Evolutionary conservation across 2,888 invertebrate species (phyloP), one percentile per base, ranked within the genome.

Genomic region (Epinotia demarniana): DNA sequence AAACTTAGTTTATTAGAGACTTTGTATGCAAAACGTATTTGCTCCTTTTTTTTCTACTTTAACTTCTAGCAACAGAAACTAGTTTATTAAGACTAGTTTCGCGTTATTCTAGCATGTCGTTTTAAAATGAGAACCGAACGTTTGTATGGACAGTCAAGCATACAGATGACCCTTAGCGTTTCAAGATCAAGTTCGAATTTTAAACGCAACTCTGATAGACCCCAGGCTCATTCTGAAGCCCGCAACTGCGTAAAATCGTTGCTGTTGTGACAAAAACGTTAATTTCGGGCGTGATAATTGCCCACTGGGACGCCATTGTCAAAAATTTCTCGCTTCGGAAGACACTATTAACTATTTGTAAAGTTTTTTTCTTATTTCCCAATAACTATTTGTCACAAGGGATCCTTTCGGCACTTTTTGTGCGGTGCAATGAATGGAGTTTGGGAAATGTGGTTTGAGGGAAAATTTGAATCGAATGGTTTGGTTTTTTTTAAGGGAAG

Each of bases 261-360:
- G 75, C 76, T 89, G 82, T 91, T 90, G 77, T 90, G 89, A 92
- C 92, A 92, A 92, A 90, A 89, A 90, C 89, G 81, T 85, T 88
- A 91, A 91, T 89, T 89, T 86, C 83, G 81, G 89, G 91, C 91
- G 92, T 90, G 92, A 92, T 92, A 91, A 92, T 92, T 91, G 90
- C 86, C 84, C 84, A 82, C 81, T 67, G 86, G 84, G 82, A 79
- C 72, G 77, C 87, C 81, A 84, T 93, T 93, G 92, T 93, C 87
- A 89, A 87, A 87, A 88, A 92, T 92, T 91, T 90, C 86, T 84
- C 92, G 92, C 91, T 84, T 89, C 90, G 87, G 80, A 81, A 85
- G 87, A 91, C 91, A 86, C 92, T 90, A 92, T 92, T 91, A 92
- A 87, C 87, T 80, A 85, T 87, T 90, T 87, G 88, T 87, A 91